Conservation (phyloP, 2,797 vertebrate species). For the Poeciliopsis presidionis region DNA sequence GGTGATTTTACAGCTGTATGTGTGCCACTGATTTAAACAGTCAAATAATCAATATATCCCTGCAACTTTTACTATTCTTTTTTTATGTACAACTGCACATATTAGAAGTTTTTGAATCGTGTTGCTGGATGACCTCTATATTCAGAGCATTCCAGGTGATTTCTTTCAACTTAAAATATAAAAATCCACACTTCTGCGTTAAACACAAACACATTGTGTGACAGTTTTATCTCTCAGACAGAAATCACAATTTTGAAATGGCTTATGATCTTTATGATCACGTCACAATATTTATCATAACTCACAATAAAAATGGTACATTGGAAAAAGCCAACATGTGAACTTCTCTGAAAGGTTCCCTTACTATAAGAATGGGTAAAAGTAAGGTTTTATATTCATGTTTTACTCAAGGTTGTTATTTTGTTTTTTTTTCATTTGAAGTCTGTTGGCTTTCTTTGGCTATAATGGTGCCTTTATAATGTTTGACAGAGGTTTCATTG, state of each 20-base stretch:
- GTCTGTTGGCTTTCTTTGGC: background rate
- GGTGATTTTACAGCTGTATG: background rate
- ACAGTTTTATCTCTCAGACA: background rate
- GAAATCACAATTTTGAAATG: background rate
- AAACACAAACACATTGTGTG: background rate
- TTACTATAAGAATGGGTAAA: background rate
- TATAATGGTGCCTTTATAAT: background rate
- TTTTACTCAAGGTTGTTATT: background rate
- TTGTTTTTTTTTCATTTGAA: background rate
- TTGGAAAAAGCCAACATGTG: background rate
- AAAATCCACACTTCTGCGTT: background rate
- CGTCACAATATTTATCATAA: background rate
- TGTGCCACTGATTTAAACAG: background rate
- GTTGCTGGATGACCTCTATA: background rate
- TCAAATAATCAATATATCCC: background rate
- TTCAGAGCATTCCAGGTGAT: background rate
- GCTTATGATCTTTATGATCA: background rate
- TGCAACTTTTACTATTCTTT: background rate
- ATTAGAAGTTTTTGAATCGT: background rate
- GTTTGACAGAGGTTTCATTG: background rate
- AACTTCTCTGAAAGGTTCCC: background rate
- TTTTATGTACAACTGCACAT: no score
- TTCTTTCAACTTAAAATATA: background rate
- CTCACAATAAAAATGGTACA: background rate
- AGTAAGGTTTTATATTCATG: background rate